A percentile compares a stretch with the other conserved stretches of the same genome.
Evolutionary conservation across 1,140 invertebrate species (phyloP).

Genomic region (Brachionus plicatilis): DNA sequence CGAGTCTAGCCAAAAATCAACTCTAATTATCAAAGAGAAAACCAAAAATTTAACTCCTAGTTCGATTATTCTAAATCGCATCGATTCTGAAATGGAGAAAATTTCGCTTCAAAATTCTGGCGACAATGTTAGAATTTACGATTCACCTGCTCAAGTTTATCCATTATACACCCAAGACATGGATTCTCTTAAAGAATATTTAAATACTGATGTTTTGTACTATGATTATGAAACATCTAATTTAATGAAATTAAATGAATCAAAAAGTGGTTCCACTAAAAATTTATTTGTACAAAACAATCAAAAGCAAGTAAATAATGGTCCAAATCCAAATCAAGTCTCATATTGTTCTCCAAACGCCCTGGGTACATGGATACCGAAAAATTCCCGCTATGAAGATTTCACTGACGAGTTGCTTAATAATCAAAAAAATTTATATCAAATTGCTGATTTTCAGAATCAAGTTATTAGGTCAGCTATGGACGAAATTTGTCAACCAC

Average conservation of each 20-base stretch:
- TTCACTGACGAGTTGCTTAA: neutral
- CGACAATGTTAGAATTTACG: neutral
- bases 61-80: neutral
- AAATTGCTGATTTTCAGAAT: conserved; percentile 16
- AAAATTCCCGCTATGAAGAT: neutral
- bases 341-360: neutral
- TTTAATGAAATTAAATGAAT: neutral
- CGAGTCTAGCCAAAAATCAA: neutral
- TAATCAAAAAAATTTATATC: conserved; percentile 6
- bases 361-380: neutral
- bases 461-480: neutral
- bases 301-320: neutral
- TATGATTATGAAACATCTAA: neutral
- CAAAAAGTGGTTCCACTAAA: neutral
- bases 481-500: neutral
- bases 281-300: neutral
- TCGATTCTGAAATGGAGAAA: conserved; percentile 4
- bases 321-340: neutral
- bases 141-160: neutral
- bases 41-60: neutral
- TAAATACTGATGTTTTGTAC: neutral
- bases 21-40: neutral
- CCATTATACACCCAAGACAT: neutral
- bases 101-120: neutral
- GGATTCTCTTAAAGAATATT: neutral